Evolutionary conservation across 1,140 invertebrate genomes (phyloP).

Genomic region (Zaprionus nigranus): DNA sequence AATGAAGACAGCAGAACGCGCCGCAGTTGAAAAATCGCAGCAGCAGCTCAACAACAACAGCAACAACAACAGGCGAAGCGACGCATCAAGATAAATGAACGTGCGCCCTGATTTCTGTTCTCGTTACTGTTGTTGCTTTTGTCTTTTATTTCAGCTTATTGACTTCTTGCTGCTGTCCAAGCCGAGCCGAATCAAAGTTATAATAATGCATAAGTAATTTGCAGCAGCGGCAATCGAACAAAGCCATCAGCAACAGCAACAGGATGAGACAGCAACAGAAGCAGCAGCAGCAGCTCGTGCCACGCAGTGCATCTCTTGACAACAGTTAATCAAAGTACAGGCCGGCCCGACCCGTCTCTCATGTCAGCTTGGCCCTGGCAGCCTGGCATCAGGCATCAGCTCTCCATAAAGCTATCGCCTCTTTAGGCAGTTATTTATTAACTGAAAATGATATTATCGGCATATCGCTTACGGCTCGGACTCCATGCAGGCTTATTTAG

Average conservation of each 20-base stretch:
- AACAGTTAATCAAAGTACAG: slow-evolving; percentile 74
- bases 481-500: slow-evolving; percentile 19
- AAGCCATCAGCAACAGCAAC: slow-evolving; percentile 55
- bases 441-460: slow-evolving; percentile 67
- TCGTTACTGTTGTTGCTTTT: slow-evolving; percentile 12
- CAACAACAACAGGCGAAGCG: slow-evolving; percentile 30
- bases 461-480: slow-evolving; percentile 56
- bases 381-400: slow-evolving; percentile 12
- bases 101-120: slow-evolving; percentile 53
- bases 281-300: slow-evolving; percentile 58
- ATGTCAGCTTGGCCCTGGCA: background rate
- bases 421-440: slow-evolving; percentile 71
- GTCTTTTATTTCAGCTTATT: slow-evolving; percentile 17
- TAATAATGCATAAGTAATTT: slow-evolving; percentile 83
- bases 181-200: slow-evolving; percentile 70
- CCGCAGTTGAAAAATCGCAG: slow-evolving; percentile 77
- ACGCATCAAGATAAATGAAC: slow-evolving; percentile 76
- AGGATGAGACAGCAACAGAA: too few relatives aligned
- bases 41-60: slow-evolving; percentile 22
- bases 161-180: slow-evolving; percentile 34
- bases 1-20: slow-evolving; percentile 81
- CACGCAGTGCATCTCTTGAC: slow-evolving; percentile 51
- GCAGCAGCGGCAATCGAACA: slow-evolving; percentile 64
- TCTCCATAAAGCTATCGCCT: slow-evolving; percentile 39
- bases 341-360: slow-evolving; percentile 4